Base-by-base conservation (phyloP, 2,797 vertebrate genomes). In the Sebastes elongatus region DNA sequence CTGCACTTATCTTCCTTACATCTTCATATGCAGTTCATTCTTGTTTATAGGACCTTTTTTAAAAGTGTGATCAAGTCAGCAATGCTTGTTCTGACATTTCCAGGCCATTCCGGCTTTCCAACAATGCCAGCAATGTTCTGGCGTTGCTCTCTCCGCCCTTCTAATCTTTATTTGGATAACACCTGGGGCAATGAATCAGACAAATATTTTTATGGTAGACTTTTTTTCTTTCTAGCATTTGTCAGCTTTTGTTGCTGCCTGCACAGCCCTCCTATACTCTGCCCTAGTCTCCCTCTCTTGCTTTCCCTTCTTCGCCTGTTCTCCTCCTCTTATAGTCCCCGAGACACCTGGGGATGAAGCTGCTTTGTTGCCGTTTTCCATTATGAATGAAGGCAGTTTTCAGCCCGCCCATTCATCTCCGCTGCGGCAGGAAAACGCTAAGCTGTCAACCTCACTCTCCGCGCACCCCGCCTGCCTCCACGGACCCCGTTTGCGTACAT, bases 381-480 rank as follows among this genome's bases (percentile, higher is more conserved):
- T 95, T 93, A 92, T 95, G 90, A 94, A 93, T 94, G 85, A 89
- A 90, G 85, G 87, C 86, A 74, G 60, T 86, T 90, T 90, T 78
- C 79, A 86, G 76, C 89, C 84, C 76, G 23, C 73, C 78, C 92
- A 91, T 94, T 95, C 82, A 91, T 94, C 92, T 90, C 32, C 64
- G 77, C 84, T 88, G 76, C 83, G 85, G 85, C 67, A 71, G 80
- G 66, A 84, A 81, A 82, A 89, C 22, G 7, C 82, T 32, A n/a
- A 76, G 78, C 88, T 86, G 86, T 87, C 87, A 83, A 25, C 66
- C 64, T 64, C 59, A 5, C 73, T 87, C 57, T 69, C 75, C 30
- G 65, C 66, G 9, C 71, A 33, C 20, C 10, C 82, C 5, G 65
- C 74, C 69, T 71, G 65, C 78, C 73, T 80, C 49, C 63, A 32